Conservation (phyloP, 2,888 invertebrate species). For the Homarus gammarus region DNA sequence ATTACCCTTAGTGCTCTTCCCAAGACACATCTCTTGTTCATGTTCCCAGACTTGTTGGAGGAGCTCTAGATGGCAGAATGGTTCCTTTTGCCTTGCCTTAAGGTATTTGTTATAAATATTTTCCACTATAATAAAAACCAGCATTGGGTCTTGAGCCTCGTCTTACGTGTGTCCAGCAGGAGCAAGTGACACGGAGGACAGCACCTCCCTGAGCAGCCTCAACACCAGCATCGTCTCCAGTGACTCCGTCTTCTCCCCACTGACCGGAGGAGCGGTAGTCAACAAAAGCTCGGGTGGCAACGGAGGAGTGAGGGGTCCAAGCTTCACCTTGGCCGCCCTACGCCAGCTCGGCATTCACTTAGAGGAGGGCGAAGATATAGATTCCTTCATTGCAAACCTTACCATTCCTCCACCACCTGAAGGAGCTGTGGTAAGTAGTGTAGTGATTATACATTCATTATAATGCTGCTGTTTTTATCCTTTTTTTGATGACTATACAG, state of each 20-base stretch:
- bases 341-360: slow-evolving; percentile 72
- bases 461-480: too few species aligned
- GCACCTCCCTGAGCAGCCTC: slow-evolving; percentile 68
- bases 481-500: neutral
- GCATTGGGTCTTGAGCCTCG: too few species aligned
- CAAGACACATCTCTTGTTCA: too few species aligned
- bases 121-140: too few species aligned
- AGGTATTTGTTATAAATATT: too few species aligned
- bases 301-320: slow-evolving; percentile 44
- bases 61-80: too few species aligned
- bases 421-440: slow-evolving; percentile 65
- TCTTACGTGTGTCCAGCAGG: too few species aligned
- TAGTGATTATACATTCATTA: too few species aligned
- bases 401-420: slow-evolving; percentile 87
- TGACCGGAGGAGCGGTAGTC: slow-evolving; percentile 1
- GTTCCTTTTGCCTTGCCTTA: too few species aligned
- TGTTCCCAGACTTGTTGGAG: too few species aligned
- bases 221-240: slow-evolving; percentile 67
- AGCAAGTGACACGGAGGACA: slow-evolving; percentile 74
- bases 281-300: neutral
- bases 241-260: slow-evolving; percentile 35
- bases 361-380: slow-evolving; percentile 82
- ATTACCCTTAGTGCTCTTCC: too few species aligned
- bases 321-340: slow-evolving; percentile 74
- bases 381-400: slow-evolving; percentile 90